Conservation (phyloP, 2,888 invertebrate genomes). For the Apotomis turbidana region DNA sequence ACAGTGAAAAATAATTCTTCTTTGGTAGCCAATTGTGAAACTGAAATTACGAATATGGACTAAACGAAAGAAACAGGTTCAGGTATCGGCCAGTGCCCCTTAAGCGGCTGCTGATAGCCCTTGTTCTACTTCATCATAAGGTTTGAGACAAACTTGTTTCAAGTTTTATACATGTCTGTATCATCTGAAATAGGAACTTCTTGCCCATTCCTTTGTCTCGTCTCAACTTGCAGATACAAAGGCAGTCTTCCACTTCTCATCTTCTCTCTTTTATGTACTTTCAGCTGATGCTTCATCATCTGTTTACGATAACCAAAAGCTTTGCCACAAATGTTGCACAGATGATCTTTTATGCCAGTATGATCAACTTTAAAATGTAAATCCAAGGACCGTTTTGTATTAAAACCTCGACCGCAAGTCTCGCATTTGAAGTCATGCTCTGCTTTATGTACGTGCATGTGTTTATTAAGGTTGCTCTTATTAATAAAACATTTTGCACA, state of each 20-base stretch:
- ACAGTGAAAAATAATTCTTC: no score
- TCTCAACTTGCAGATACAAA: constrained; percentile 67
- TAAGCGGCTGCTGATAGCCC: no score
- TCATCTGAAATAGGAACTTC: constrained; percentile 41
- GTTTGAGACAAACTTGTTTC: no score
- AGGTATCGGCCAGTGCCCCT: no score
- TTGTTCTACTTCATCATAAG: no score
- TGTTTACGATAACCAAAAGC: constrained; percentile 75
- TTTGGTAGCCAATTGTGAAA: no score
- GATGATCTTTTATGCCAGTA: constrained; percentile 70
- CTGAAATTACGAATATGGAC: no score
- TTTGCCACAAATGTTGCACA: constrained; percentile 71
- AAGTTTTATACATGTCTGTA: neutral
- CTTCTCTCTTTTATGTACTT: constrained; percentile 74
- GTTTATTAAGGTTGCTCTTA: constrained; percentile 75
- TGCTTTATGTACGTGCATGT: constrained; percentile 64
- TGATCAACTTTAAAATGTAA: constrained; percentile 74
- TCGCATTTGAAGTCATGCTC: constrained; percentile 70
- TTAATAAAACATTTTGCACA: constrained; percentile 70
- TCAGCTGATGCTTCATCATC: constrained; percentile 76
- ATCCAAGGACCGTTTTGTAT: constrained; percentile 65
- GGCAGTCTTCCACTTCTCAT: constrained; percentile 68
- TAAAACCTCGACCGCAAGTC: constrained; percentile 67
- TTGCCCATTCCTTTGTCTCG: constrained; percentile 55
- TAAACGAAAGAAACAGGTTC: no score